Conservation (phyloP, 2,888 invertebrate species). For the Ennomos quercinarius region DNA sequence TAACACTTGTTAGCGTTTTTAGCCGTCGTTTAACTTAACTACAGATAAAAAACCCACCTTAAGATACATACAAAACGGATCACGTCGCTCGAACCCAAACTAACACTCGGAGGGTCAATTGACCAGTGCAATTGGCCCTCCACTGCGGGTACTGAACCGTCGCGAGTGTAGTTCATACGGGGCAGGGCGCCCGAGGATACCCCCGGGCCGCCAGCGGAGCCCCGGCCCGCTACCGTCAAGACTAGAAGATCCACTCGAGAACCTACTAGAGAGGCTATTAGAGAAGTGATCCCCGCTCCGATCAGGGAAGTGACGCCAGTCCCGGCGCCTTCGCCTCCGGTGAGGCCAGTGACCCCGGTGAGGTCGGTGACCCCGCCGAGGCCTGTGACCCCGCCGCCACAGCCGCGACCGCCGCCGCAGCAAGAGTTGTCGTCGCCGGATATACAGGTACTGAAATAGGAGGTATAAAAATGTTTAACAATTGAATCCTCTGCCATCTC, state of each 20-base stretch:
- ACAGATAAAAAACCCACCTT: too few relatives aligned
- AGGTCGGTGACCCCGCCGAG: constrained; percentile 23
- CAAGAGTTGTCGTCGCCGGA: constrained; percentile 39
- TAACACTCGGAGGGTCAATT: constrained; percentile 59
- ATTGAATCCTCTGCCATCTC: background rate
- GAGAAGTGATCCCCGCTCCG: too few relatives aligned
- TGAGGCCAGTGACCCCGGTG: constrained; percentile 1
- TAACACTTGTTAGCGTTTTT: too few relatives aligned
- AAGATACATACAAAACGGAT: constrained; percentile 1
- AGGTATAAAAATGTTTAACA: too few relatives aligned
- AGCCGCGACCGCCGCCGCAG: constrained; percentile 32
- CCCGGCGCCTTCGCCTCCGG: constrained; percentile 63
- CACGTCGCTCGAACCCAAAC: constrained; percentile 6
- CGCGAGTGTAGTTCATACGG: constrained; percentile 69
- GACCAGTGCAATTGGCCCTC: constrained; percentile 63
- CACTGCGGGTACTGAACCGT: constrained; percentile 62
- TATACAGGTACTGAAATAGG: constrained; percentile 35
- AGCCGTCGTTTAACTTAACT: too few relatives aligned
- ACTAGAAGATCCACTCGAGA: background rate
- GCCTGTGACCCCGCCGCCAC: constrained; percentile 35
- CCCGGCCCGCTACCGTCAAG: constrained; percentile 59
- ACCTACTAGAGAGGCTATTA: too few relatives aligned
- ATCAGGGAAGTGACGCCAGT: constrained; percentile 6
- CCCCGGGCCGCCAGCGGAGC: constrained; percentile 40
- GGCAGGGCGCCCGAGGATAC: constrained; percentile 57